A percentile compares a stretch with the other conserved stretches of the same genome.
phyloP scores from a whole-genome alignment of 2,888 invertebrate species.

The Osmoderma eremita region DNA sequence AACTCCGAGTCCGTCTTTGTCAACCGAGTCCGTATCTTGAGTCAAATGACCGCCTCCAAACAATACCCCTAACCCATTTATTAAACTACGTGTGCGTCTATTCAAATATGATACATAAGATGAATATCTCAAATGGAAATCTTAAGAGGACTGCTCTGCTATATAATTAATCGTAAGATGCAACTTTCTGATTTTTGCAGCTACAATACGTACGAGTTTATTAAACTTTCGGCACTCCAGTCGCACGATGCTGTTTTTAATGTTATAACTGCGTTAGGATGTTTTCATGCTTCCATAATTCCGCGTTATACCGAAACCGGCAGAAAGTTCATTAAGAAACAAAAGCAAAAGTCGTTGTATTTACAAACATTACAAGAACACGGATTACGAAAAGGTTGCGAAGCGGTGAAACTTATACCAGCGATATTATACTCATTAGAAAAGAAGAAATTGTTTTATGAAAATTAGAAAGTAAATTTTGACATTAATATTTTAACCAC shows the following conservation, averaged over 20 bases:
- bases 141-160: background rate
- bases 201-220: too few relatives aligned
- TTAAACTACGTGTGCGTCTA: conserved; percentile 31
- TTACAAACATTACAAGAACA: conserved; percentile 17
- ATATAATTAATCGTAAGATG: background rate
- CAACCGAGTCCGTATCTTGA: conserved; percentile 31
- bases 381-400: conserved; percentile 25
- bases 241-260: too few relatives aligned
- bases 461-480: conserved; percentile 19
- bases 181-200: background rate
- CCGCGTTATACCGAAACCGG: conserved; percentile 7
- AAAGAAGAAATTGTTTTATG: background rate
- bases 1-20: conserved; percentile 35
- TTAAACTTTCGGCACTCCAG: too few relatives aligned
- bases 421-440: conserved; percentile 7
- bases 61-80: conserved; percentile 49
- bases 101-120: conserved; percentile 2
- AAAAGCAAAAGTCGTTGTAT: conserved; percentile 6
- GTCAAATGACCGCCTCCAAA: conserved; percentile 58
- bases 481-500: too few relatives aligned
- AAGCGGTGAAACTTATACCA: conserved; percentile 30
- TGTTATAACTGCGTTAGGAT: background rate
- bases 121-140: conserved; percentile 7
- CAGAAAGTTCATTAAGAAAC: conserved; percentile 9
- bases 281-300: conserved; percentile 24